Conservation (phyloP, 2,797 vertebrate genomes). For the Hypotaenidia okinawae region DNA sequence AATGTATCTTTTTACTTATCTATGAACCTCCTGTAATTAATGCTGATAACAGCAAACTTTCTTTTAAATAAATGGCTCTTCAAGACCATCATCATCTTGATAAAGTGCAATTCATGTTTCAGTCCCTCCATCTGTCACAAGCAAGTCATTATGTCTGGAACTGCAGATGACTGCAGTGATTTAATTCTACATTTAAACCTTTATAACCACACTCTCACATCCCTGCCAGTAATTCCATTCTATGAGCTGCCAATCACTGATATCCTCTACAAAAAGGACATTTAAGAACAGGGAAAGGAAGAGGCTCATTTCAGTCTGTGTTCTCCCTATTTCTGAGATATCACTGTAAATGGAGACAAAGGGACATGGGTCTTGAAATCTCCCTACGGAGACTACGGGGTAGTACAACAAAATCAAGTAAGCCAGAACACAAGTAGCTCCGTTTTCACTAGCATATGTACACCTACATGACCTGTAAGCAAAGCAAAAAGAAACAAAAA, state of each 20-base stretch:
- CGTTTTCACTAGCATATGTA: neutral
- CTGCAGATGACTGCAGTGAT: neutral
- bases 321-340: neutral
- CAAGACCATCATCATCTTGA: neutral
- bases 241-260: neutral
- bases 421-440: neutral
- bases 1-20: neutral
- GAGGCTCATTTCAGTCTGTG: neutral
- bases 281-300: neutral
- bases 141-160: neutral
- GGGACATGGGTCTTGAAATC: neutral
- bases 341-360: neutral
- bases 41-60: neutral
- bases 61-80: neutral
- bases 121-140: neutral
- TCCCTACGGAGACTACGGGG: neutral
- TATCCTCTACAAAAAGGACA: neutral
- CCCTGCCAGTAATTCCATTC: neutral
- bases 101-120: neutral
- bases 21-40: neutral
- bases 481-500: neutral
- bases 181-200: slow-evolving; percentile 16
- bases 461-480: neutral
- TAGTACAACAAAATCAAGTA: neutral
- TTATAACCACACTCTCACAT: neutral